These are phyloP conservation scores for Limnephilus marmoratus DNA, from an alignment of 2,888 invertebrate species.

Conservation along the genomic window DNA sequence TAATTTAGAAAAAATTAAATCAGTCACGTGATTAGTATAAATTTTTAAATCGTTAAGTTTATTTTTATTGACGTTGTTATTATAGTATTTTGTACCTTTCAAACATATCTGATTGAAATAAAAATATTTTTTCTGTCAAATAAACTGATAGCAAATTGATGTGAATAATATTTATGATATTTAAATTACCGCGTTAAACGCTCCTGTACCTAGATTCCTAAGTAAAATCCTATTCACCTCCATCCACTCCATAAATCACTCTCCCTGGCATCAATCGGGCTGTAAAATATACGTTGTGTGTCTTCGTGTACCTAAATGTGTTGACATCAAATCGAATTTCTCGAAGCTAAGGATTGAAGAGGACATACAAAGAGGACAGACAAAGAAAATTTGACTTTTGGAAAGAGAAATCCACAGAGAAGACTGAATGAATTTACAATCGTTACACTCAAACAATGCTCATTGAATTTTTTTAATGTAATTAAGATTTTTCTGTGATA, in stretches of 20 bases:
- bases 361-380: neutral
- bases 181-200: neutral
- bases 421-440: conserved; percentile 25
- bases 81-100: conserved; percentile 19
- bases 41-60: neutral
- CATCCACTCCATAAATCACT: neutral
- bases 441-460: neutral
- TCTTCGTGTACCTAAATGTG: conserved; percentile 8
- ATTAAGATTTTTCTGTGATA: neutral
- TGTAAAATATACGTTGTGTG: neutral
- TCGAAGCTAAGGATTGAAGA: neutral
- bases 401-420: conserved; percentile 1
- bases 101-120: conserved; percentile 29
- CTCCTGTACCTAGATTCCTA: neutral
- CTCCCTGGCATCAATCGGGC: neutral
- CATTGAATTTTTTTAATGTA: neutral
- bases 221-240: neutral
- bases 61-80: neutral
- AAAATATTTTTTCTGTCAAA: neutral
- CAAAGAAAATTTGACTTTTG: neutral
- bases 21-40: neutral
- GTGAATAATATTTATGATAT: neutral
- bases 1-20: neutral
- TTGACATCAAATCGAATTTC: neutral
- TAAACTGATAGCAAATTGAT: neutral